Percentiles rank a stretch among this genome's conserved stretches.
Conservation (phyloP, 2,888 invertebrate genomes). For the Entomobrya multifasciata region DNA sequence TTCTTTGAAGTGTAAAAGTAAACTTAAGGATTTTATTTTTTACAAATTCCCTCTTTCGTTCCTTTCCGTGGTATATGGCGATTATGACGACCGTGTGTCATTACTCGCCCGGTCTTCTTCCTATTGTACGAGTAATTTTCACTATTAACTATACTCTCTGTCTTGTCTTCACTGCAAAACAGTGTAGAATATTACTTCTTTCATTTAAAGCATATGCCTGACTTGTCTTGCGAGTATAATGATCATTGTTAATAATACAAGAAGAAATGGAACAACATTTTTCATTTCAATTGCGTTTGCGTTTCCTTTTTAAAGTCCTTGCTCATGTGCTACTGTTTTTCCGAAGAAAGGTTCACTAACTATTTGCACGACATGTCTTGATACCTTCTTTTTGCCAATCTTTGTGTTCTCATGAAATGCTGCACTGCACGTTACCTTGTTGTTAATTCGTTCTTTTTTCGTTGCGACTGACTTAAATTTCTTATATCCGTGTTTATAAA, state of each 20-base stretch:
- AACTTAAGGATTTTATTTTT: too few species aligned
- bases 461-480: too few species aligned
- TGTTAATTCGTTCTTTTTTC: too few species aligned
- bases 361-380: too few species aligned
- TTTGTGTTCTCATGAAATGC: too few species aligned
- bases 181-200: too few species aligned
- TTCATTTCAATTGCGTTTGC: constrained; percentile 31
- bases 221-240: neutral
- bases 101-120: constrained; percentile 7
- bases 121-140: constrained; percentile 47
- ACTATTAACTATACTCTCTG: neutral
- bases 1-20: too few species aligned
- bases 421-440: too few species aligned
- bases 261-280: constrained; percentile 60
- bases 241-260: constrained; percentile 4
- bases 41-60: constrained; percentile 28
- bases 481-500: too few species aligned
- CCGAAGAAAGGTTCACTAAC: too few species aligned
- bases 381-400: too few species aligned
- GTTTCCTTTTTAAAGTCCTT: neutral
- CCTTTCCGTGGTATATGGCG: constrained; percentile 31
- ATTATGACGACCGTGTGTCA: constrained; percentile 35
- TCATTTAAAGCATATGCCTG: too few species aligned
- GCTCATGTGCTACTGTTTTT: constrained; percentile 1
- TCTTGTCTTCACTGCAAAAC: neutral